These are phyloP conservation scores for Pediacus dermestoides DNA, from an alignment of 2,888 invertebrate species.

Conservation along the genomic window DNA sequence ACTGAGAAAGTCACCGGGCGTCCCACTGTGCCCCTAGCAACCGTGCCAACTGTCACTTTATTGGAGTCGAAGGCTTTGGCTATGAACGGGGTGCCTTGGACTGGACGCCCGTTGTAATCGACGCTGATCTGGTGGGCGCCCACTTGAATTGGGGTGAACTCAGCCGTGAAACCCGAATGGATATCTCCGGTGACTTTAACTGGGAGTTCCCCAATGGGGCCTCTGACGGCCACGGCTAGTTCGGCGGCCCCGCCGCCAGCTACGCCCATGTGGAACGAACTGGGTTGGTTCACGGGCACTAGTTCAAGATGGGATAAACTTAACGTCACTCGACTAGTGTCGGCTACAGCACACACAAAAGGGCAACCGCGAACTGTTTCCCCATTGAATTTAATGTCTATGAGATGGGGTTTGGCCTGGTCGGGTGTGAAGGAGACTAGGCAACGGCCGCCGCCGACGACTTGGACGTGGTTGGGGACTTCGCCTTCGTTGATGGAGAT, in stretches of 20 bases:
- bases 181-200: constrained; percentile 87
- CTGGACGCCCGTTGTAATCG: constrained; percentile 85
- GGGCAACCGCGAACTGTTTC: constrained; percentile 90
- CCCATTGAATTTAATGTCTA: constrained; percentile 94
- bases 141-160: constrained; percentile 90
- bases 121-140: constrained; percentile 89
- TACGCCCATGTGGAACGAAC: constrained; percentile 76
- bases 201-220: constrained; percentile 81
- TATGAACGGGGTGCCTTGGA: constrained; percentile 84
- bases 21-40: constrained; percentile 78
- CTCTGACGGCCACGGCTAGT: constrained; percentile 82
- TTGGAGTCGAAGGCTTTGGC: constrained; percentile 93
- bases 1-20: constrained; percentile 92
- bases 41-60: constrained; percentile 73
- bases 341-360: constrained; percentile 80
- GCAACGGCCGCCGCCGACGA: constrained; percentile 92
- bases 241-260: constrained; percentile 75
- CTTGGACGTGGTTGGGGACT: constrained; percentile 97
- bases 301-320: constrained; percentile 75
- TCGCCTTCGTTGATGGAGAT: constrained; percentile 99
- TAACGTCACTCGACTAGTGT: constrained; percentile 71
- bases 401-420: constrained; percentile 83
- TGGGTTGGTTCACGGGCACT: constrained; percentile 78
- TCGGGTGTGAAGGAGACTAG: constrained; percentile 93
- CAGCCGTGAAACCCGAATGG: constrained; percentile 81